Evolutionary conservation across 2,797 vertebrate species (phyloP).

Genomic region (Huso huso): DNA sequence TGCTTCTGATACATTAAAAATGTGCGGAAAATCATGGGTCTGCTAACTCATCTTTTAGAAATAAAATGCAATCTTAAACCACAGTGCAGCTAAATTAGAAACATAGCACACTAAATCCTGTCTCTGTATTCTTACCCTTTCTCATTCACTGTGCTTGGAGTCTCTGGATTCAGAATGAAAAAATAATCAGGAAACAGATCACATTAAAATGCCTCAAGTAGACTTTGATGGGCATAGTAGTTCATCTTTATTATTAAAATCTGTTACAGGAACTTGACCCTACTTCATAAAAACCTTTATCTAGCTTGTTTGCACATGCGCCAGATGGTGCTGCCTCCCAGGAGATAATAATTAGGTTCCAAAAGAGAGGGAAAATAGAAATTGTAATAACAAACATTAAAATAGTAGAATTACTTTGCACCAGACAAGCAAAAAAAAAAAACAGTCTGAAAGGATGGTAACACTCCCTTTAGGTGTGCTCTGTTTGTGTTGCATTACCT

Average conservation of each 20-base stretch:
- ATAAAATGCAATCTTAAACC: too few species aligned
- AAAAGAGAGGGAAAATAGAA: neutral
- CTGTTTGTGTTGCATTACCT: too few species aligned
- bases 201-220: neutral
- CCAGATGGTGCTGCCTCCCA: neutral
- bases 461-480: neutral
- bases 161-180: neutral
- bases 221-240: constrained; percentile 1
- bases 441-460: neutral
- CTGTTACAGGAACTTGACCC: neutral
- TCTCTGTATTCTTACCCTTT: neutral
- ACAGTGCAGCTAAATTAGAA: neutral
- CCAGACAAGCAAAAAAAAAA: neutral
- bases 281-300: neutral
- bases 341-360: neutral
- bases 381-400: neutral
- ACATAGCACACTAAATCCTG: neutral
- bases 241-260: constrained; percentile 1
- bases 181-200: constrained; percentile 1
- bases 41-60: too few species aligned
- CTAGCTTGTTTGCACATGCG: constrained; percentile 1
- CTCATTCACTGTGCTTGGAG: neutral
- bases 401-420: neutral
- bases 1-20: too few species aligned
- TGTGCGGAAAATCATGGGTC: too few species aligned